phyloP scores from a whole-genome alignment of 1,140 invertebrate species.

The Diploscapter pachys region DNA sequence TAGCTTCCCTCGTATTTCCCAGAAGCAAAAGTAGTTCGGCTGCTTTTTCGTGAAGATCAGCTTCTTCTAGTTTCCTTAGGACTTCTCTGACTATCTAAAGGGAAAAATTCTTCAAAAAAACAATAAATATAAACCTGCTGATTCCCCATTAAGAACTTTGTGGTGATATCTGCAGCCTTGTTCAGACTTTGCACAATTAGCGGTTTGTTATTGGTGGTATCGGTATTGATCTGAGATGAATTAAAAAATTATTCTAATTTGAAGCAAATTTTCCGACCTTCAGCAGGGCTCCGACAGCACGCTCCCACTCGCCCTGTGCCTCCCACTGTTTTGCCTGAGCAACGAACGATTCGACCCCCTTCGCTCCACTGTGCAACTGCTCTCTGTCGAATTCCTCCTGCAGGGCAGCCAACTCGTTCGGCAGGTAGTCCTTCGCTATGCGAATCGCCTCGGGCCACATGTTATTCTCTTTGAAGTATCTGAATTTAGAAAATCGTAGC shows the following conservation, averaged over 20 bases:
- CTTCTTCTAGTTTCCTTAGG: constrained; percentile 59
- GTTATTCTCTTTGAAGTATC: constrained; percentile 72
- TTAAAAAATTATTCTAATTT: not conserved
- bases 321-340: constrained; percentile 76
- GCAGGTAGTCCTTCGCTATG: constrained; percentile 88
- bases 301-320: constrained; percentile 70
- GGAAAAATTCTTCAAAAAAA: not conserved
- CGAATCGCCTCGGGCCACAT: constrained; percentile 92
- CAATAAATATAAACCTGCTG: constrained; percentile 59
- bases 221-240: not conserved
- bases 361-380: constrained; percentile 51
- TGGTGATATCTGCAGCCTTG: constrained; percentile 68
- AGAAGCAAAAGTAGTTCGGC: constrained; percentile 74
- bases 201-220: constrained; percentile 62
- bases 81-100: constrained; percentile 63
- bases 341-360: constrained; percentile 61
- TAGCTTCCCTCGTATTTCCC: constrained; percentile 76
- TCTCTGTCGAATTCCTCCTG: constrained; percentile 48
- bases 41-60: constrained; percentile 65
- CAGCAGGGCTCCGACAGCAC: constrained; percentile 68
- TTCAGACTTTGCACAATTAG: constrained; percentile 20
- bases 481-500: constrained; percentile 52
- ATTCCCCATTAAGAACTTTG: constrained; percentile 72
- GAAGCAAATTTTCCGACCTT: constrained; percentile 58
- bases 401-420: constrained; percentile 73